Conservation (phyloP, 92 coral and sea anemone species). For the Micromussa lordhowensis region DNA sequence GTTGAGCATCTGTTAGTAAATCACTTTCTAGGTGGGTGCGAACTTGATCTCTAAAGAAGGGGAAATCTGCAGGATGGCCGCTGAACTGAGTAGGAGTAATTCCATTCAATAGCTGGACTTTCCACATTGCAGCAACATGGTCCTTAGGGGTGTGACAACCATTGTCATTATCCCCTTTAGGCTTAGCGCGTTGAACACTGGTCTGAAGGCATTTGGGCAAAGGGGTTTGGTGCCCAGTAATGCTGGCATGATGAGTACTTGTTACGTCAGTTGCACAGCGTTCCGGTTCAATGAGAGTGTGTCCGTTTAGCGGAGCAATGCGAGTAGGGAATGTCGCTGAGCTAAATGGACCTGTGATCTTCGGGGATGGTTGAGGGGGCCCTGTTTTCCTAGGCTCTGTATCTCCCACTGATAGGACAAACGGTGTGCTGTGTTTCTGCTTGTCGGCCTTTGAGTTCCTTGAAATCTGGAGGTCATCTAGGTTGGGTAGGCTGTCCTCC, state of each 20-base stretch:
- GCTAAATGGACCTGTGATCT: background rate
- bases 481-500: slow-evolving; percentile 10
- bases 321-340: background rate
- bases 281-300: background rate
- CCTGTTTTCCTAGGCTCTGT: background rate
- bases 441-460: background rate
- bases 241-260: background rate
- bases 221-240: background rate
- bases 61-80: slow-evolving; percentile 74
- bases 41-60: slow-evolving; percentile 60
- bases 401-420: background rate
- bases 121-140: slow-evolving; percentile 64
- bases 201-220: slow-evolving; percentile 1
- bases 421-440: background rate
- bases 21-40: slow-evolving; percentile 63
- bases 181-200: background rate
- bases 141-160: slow-evolving; percentile 31
- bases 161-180: slow-evolving; percentile 2
- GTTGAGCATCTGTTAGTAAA: slow-evolving; percentile 69
- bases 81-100: slow-evolving; percentile 61
- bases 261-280: background rate
- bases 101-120: slow-evolving; percentile 47
- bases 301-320: background rate
- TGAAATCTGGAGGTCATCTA: background rate
- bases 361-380: background rate